Conservation (phyloP, 2,888 invertebrate genomes). For the Bimastos eiseni region DNA sequence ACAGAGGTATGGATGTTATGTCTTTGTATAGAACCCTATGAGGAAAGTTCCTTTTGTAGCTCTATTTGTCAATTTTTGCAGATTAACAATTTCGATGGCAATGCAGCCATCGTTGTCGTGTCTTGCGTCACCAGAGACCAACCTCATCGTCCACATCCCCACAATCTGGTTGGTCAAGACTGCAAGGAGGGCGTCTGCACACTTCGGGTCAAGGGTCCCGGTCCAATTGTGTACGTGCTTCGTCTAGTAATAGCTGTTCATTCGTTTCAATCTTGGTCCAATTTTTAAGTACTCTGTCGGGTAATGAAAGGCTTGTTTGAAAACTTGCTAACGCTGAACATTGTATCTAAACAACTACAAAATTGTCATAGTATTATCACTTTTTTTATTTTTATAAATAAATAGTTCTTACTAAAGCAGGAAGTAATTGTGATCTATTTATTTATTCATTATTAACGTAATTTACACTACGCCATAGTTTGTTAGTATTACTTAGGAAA, state of each 20-base stretch:
- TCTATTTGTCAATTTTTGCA: constrained; percentile 48
- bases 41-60: neutral
- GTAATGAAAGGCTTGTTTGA: neutral
- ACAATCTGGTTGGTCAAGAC: constrained; percentile 91
- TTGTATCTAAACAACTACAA: too few relatives aligned
- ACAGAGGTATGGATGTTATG: too few relatives aligned
- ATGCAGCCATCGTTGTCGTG: constrained; percentile 77
- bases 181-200: constrained; percentile 91
- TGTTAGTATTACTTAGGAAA: too few relatives aligned
- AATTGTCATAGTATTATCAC: too few relatives aligned
- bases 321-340: neutral
- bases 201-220: constrained; percentile 61
- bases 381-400: too few relatives aligned
- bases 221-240: constrained; percentile 37
- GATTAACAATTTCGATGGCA: constrained; percentile 78
- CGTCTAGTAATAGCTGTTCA: constrained; percentile 3
- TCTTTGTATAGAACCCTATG: too few relatives aligned
- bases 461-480: too few relatives aligned
- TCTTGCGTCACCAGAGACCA: constrained; percentile 91
- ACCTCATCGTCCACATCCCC: constrained; percentile 84
- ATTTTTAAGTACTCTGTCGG: neutral
- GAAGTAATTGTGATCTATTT: too few relatives aligned
- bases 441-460: too few relatives aligned
- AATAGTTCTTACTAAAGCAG: too few relatives aligned
- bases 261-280: neutral